These are phyloP conservation scores for Halichondria panicea DNA, from an alignment of 37 sponge, comb jelly and placozoan species.

Conservation along the genomic window DNA sequence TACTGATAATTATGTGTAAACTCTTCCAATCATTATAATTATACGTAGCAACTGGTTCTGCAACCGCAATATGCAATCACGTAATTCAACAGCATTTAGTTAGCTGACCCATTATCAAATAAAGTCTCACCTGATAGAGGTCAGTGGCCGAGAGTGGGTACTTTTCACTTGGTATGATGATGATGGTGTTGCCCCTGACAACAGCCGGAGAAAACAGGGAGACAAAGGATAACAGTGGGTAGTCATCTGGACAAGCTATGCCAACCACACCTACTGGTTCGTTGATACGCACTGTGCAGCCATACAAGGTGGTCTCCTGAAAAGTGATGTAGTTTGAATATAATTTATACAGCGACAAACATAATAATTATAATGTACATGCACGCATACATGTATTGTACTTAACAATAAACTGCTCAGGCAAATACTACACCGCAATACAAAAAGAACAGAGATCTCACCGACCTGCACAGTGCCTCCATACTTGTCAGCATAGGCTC, in stretches of 20 bases:
- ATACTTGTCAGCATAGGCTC: constrained; percentile 97
- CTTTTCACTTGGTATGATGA: constrained; percentile 93
- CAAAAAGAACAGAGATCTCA: background rate
- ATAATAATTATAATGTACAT: background rate
- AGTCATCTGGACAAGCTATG: constrained; percentile 91
- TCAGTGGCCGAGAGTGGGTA: constrained; percentile 91
- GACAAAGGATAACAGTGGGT: constrained; percentile 92
- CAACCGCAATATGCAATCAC: too few relatives aligned
- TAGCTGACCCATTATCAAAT: background rate
- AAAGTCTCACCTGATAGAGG: constrained; percentile 83
- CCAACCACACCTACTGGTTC: constrained; percentile 97
- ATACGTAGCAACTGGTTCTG: too few relatives aligned
- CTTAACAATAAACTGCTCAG: background rate
- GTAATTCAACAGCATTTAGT: too few relatives aligned
- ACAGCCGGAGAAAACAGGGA: constrained; percentile 97
- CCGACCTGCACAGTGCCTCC: constrained; percentile 91
- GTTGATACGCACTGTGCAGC: constrained; percentile 83
- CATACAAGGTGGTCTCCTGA: constrained; percentile 93
- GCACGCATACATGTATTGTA: too few relatives aligned
- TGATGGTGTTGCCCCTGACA: constrained; percentile 92
- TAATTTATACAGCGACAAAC: too few relatives aligned
- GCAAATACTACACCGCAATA: background rate
- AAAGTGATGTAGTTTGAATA: background rate
- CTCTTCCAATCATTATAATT: too few relatives aligned
- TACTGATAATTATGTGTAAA: too few relatives aligned